A percentile compares a stretch with the other conserved stretches of the same genome.
Evolutionary conservation across 2,113 vertebrate genomes (phyloP).

Genomic region (Chloebia gouldiae): DNA sequence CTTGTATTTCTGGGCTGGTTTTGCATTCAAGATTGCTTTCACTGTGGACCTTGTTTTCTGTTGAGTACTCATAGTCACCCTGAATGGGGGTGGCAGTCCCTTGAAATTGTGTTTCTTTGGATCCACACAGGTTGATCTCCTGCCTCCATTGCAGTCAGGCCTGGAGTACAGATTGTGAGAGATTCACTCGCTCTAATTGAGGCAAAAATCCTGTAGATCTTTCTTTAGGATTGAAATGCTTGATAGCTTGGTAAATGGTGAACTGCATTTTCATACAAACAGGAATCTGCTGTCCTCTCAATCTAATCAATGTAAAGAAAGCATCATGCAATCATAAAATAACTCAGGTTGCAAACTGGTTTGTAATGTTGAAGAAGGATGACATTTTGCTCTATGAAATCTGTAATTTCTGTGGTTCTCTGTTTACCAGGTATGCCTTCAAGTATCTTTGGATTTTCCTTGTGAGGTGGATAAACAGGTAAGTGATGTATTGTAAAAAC

Average conservation of each 20-base stretch:
- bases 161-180: not conserved
- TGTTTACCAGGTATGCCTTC: conserved; percentile 20
- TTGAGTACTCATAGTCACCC: not conserved
- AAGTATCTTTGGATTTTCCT: conserved; percentile 32
- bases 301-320: not conserved
- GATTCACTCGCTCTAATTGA: not conserved
- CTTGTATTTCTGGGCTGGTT: not conserved
- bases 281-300: not conserved
- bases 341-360: not conserved
- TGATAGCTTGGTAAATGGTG: not conserved
- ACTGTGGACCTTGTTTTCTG: not conserved
- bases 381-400: not conserved
- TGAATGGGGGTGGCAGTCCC: not conserved
- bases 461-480: conserved; percentile 16
- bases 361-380: not conserved
- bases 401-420: not conserved
- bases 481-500: not conserved
- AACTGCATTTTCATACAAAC: not conserved
- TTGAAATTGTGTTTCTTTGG: not conserved
- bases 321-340: not conserved
- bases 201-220: not conserved
- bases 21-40: not conserved
- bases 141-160: not conserved
- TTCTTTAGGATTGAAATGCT: not conserved
- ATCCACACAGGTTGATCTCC: not conserved